Base-by-base conservation (phyloP, 2,888 invertebrate species). In the Meliscaeva auricollis region DNA sequence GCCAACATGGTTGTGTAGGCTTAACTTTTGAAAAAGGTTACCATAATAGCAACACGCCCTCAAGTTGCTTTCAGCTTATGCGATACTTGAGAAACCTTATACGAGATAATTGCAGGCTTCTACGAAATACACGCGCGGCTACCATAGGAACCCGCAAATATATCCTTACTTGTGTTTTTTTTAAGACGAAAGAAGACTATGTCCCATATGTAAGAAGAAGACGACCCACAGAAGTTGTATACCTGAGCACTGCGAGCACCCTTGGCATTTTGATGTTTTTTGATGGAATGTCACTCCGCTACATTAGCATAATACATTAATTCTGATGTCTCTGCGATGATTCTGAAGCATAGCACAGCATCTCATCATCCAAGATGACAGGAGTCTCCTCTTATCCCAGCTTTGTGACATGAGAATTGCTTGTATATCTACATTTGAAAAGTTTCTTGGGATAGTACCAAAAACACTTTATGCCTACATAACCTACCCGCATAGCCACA, bases 291-390 rank as follows among this genome's bases (percentile, higher is more conserved):
- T 70, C 83, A 79, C 62, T 64, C 38, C 5, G 64, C 32, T 70
- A 74, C 69, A 83, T 78, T 73, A 83, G 62, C 83, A 83, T 75
- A 79, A 79, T 70, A 70, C 56, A 79, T 68, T n/a, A n/a, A n/a
- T 48, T 68, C 62, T 35, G 58, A 58, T 58, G 44, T 68, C 54
- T 58, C 56, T 11, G 2, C 48, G 22, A 5, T 1, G 44, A 22
- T 32, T 1, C 22, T 48, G 13, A 46, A 78, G 30, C 73, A 48
- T 11, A 30, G 32, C 20, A 8, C 66, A 64, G 30, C 11, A 30
- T 35, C 50, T 20, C 66, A 73, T 54, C 60, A 30, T 44, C 26
- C 68, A 62, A 73, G 74, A 73, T 15, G 50, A 30, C 44, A 72
- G 50, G 9, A 8, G 17, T 64, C 50, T 76, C 48, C 22, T 56